A percentile compares a stretch with the other conserved stretches of the same genome.
Evolutionary conservation across 2,888 invertebrate species (phyloP).

Genomic region (Clostera curtula): DNA sequence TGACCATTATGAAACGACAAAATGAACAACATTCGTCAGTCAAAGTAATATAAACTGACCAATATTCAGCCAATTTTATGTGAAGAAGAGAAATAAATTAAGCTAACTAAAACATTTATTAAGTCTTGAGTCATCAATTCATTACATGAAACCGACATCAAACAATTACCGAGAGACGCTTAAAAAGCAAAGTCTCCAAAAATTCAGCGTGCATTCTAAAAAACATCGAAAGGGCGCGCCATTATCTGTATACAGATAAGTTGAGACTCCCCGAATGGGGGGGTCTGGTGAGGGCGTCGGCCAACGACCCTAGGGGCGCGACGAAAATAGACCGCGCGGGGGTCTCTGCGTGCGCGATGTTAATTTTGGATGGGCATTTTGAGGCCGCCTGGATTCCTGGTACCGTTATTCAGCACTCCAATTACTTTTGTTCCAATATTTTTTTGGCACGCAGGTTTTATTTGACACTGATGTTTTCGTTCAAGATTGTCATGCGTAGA

Average conservation of each 20-base stretch:
- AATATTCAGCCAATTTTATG: too few relatives aligned
- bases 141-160: too few relatives aligned
- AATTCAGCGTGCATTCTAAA: conserved; percentile 6
- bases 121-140: too few relatives aligned
- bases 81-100: too few relatives aligned
- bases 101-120: too few relatives aligned
- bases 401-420: conserved; percentile 6
- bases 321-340: conserved; percentile 35
- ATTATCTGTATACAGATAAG: conserved; percentile 3
- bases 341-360: conserved; percentile 19
- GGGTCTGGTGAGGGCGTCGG: conserved; percentile 22
- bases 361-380: conserved; percentile 25
- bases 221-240: conserved; percentile 4
- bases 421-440: too few relatives aligned
- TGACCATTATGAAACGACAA: too few relatives aligned
- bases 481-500: too few relatives aligned
- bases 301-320: conserved; percentile 33
- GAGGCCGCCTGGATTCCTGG: conserved; percentile 15
- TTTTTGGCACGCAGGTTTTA: neutral
- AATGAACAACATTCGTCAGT: too few relatives aligned
- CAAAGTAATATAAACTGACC: too few relatives aligned
- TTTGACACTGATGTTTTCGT: too few relatives aligned
- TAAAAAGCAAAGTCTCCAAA: conserved; percentile 1
- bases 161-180: neutral
- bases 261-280: conserved; percentile 5